phyloP scores from a whole-genome alignment of 2,888 invertebrate genomes.

The Caenorhabditis panamensis region DNA sequence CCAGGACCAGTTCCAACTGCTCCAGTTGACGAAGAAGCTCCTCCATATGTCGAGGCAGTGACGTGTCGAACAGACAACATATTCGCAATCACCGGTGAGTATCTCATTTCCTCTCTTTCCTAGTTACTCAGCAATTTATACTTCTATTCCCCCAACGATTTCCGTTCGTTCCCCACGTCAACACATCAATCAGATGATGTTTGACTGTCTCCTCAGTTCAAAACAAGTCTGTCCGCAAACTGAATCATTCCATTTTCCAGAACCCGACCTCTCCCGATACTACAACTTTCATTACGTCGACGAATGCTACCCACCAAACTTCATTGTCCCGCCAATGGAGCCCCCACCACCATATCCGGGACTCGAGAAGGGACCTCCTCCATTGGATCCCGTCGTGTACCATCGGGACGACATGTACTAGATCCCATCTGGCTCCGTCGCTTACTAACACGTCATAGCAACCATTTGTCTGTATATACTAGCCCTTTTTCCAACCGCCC shows the following conservation, averaged over 20 bases:
- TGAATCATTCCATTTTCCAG: slow-evolving; percentile 54
- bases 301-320: slow-evolving; percentile 62
- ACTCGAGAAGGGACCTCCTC: slow-evolving; percentile 63
- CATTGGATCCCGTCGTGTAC: slow-evolving; percentile 53
- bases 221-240: background rate
- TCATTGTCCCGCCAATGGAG: slow-evolving; percentile 54
- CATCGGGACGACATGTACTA: slow-evolving; percentile 48
- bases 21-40: slow-evolving; percentile 57
- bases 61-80: slow-evolving; percentile 62
- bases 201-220: background rate
- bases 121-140: too few relatives aligned
- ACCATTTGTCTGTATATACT: slow-evolving; percentile 37
- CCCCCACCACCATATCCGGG: slow-evolving; percentile 64
- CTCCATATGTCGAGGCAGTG: slow-evolving; percentile 53
- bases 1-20: slow-evolving; percentile 58
- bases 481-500: background rate
- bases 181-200: background rate
- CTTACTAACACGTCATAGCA: slow-evolving; percentile 39
- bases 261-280: slow-evolving; percentile 59
- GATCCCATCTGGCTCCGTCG: background rate
- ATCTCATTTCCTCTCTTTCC: too few relatives aligned
- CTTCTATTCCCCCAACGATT: too few relatives aligned
- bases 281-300: slow-evolving; percentile 51
- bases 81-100: slow-evolving; percentile 54
- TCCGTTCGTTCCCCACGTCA: background rate